Conservation (phyloP, 2,113 vertebrate species). For the Salminus brasiliensis region DNA sequence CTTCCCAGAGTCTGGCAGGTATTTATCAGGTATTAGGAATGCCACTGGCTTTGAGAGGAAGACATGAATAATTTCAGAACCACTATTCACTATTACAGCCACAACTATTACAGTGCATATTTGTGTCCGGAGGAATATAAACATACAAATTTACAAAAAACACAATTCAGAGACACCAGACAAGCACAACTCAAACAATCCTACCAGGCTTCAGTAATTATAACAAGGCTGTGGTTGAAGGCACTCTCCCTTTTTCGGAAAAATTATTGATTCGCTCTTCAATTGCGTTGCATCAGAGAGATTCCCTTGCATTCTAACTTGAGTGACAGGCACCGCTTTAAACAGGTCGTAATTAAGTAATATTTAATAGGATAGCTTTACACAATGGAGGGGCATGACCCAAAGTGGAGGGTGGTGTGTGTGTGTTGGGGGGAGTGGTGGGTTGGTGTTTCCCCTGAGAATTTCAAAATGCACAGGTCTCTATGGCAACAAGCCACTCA, state of each 20-base stretch:
- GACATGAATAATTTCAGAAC: background rate
- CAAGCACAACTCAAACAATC: background rate
- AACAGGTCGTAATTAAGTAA: slow-evolving; percentile 3
- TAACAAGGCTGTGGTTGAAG: background rate
- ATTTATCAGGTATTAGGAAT: background rate
- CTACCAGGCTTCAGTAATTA: background rate
- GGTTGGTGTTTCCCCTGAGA: slow-evolving; percentile 3
- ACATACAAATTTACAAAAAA: background rate
- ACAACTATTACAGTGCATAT: background rate
- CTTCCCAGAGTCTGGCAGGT: background rate
- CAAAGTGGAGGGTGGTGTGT: background rate
- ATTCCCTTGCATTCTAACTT: background rate
- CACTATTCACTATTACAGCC: background rate
- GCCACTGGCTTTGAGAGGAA: background rate
- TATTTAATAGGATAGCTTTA: slow-evolving; percentile 2
- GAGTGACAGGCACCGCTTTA: background rate
- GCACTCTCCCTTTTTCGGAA: slow-evolving; percentile 7
- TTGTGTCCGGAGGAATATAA: background rate
- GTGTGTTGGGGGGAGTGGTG: too few species aligned
- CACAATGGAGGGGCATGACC: slow-evolving; percentile 1
- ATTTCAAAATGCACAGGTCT: slow-evolving; percentile 41
- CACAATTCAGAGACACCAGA: background rate
- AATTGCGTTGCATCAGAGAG: slow-evolving; percentile 13
- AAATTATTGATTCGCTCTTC: background rate
- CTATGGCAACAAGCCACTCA: slow-evolving; percentile 43